Conservation (phyloP, 2,888 invertebrate genomes). For the Dorcus parallelipipedus region DNA sequence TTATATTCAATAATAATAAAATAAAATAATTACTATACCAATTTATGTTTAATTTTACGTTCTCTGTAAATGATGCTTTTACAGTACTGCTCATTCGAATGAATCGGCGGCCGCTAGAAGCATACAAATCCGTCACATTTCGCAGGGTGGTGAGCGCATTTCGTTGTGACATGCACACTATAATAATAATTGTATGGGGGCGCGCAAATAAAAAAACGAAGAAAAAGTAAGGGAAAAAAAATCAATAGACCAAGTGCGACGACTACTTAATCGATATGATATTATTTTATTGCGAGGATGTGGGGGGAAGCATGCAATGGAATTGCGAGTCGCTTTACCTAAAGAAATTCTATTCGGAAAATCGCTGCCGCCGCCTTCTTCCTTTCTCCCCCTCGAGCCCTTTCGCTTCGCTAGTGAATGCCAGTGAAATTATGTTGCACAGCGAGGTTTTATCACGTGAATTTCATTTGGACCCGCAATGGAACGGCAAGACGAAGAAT, state of each 20-base stretch:
- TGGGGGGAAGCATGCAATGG: background rate
- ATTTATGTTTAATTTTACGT: constrained; percentile 51
- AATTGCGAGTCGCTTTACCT: background rate
- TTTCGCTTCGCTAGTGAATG: background rate
- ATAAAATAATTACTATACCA: constrained; percentile 42
- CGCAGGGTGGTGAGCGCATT: background rate
- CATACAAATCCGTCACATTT: constrained; percentile 6
- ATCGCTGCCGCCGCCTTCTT: background rate
- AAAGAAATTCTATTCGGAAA: background rate
- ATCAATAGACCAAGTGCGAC: background rate
- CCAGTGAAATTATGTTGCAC: background rate
- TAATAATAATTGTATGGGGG: background rate
- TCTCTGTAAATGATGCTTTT: constrained; percentile 52
- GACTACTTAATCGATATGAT: background rate
- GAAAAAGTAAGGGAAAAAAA: background rate
- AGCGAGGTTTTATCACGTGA: constrained; percentile 4
- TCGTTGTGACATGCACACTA: background rate
- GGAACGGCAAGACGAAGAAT: constrained; percentile 7
- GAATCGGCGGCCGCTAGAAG: constrained; percentile 8
- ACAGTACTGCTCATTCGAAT: constrained; percentile 33
- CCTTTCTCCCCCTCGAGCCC: background rate
- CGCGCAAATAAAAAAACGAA: background rate
- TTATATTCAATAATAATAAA: background rate
- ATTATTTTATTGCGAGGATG: background rate
- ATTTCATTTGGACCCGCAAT: constrained; percentile 16